Base-by-base conservation (phyloP, 2,797 vertebrate genomes). In the Miichthys miiuy region DNA sequence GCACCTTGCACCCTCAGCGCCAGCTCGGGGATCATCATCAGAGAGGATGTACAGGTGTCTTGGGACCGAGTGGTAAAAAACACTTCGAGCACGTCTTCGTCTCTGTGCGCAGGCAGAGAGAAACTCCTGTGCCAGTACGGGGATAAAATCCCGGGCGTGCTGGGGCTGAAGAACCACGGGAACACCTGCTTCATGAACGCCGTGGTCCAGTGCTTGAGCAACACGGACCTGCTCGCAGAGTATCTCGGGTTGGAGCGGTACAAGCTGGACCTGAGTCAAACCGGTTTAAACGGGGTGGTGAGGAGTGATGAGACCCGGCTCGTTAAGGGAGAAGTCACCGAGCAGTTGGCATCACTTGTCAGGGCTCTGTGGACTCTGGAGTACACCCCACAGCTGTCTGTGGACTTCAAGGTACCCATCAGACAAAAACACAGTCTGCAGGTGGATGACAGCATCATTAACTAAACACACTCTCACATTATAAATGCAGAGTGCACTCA, bases 151-250 rank as follows among this genome's bases (percentile, higher is more conserved):
- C 97, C 97, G 0, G 97, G 97, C 0, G 97, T 96, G 0, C 92
- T 96, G 88, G 97, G 98, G 34, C 92, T 99, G 92, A 98, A 97
- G 66, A 98, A 99, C 92, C 97, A 98, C 92, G 97, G 98, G 8
- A 99, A 99, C 95, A 99, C 97, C 91, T 99, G 98, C 76, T 99
- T 99, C 95, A 97, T 99, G 96, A 99, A 99, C 91, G 97, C 97
- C 0, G 97, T 97, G 90, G 96, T 99, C 82, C 98, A 99, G 95
- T 99, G 98, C 78, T 79, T 99, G 92, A 99, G 97, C 90, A 97
- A 99, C 95, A 99, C 97, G 1, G 97, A 98, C 82, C 93, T 98
- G 86, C 96, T 99, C 70, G 97, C 97, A 0, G 97, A 98, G 92
- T 96, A 97, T 84, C 93, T 99, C 92, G 96, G 96, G 0, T 87